phyloP scores from a whole-genome alignment of 2,888 invertebrate species.

The Oscheius sp. region DNA sequence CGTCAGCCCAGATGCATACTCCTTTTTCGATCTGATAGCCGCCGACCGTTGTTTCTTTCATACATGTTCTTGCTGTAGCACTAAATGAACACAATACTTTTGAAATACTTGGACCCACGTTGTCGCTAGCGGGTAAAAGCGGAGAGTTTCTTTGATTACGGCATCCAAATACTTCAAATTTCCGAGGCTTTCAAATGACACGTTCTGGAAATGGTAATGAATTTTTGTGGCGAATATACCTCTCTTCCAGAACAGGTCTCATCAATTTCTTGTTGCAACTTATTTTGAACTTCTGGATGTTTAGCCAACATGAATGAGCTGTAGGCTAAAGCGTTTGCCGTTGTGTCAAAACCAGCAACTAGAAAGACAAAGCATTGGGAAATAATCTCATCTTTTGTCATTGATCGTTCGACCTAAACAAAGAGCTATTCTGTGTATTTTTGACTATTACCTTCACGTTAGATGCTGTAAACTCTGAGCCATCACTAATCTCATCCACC shows the following conservation, averaged over 20 bases:
- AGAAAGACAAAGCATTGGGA: slow-evolving; percentile 75
- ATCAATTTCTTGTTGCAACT: slow-evolving; percentile 47
- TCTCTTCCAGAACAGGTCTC: slow-evolving; percentile 36
- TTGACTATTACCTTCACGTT: slow-evolving; percentile 1
- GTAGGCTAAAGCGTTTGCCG: slow-evolving; percentile 76
- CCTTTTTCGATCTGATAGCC: slow-evolving; percentile 51
- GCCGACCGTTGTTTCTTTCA: slow-evolving; percentile 49
- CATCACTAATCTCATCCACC: slow-evolving; percentile 44
- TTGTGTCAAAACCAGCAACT: slow-evolving; percentile 77
- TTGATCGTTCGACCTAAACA: slow-evolving; percentile 29
- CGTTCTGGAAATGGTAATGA: neutral
- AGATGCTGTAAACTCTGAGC: slow-evolving; percentile 32
- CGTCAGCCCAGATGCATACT: slow-evolving; percentile 51
- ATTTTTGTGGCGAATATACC: neutral
- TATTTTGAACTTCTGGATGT: slow-evolving; percentile 69
- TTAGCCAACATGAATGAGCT: slow-evolving; percentile 75
- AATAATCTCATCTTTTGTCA: slow-evolving; percentile 69
- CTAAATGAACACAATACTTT: slow-evolving; percentile 40
- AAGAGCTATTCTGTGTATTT: neutral
- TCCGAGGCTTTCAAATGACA: slow-evolving; percentile 38
- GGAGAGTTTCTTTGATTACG: slow-evolving; percentile 52
- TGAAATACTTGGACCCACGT: slow-evolving; percentile 30
- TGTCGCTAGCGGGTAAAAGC: slow-evolving; percentile 50
- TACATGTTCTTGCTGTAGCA: slow-evolving; percentile 46
- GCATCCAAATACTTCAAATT: slow-evolving; percentile 54